Percentiles rank a stretch among this genome's conserved stretches.
phyloP scores from a whole-genome alignment of 1,140 invertebrate genomes.

The Aporrectodea caliginosa region DNA sequence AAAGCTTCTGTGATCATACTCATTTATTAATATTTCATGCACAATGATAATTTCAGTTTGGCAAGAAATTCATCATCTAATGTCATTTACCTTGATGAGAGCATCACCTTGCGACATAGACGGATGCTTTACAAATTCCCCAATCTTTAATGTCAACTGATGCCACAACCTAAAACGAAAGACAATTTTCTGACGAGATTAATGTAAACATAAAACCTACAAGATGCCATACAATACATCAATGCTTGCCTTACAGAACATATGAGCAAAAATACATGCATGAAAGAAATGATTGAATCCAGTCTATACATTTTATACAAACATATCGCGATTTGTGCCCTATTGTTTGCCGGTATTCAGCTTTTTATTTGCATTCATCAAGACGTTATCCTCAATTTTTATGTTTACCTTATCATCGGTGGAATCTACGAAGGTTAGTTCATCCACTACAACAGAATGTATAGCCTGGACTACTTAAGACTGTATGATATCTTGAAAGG shows the following conservation, averaged over 20 bases:
- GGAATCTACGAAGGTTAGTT: too few species aligned
- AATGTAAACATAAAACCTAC: not conserved
- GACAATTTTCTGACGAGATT: slow-evolving; percentile 11
- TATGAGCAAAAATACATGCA: not conserved
- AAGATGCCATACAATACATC: not conserved
- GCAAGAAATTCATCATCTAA: not conserved
- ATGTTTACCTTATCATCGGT: too few species aligned
- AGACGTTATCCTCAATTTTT: too few species aligned
- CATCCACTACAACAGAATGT: too few species aligned
- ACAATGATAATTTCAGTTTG: not conserved
- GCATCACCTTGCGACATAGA: slow-evolving; percentile 72
- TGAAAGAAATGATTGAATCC: not conserved
- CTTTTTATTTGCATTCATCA: too few species aligned
- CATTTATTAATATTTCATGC: not conserved
- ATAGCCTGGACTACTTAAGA: too few species aligned
- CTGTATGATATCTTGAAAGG: too few species aligned
- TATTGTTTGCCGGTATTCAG: too few species aligned
- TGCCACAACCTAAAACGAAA: slow-evolving; percentile 81
- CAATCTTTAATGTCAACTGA: slow-evolving; percentile 83
- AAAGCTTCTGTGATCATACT: too few species aligned
- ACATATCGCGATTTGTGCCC: not conserved
- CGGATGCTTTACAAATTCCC: slow-evolving; percentile 76
- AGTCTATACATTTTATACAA: not conserved
- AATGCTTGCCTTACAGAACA: not conserved
- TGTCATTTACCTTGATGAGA: slow-evolving; percentile 58